Percentiles rank a stretch among this genome's conserved stretches.
These are phyloP conservation scores for Lipophrys pholis DNA, from an alignment of 2,113 vertebrate species.

Conservation along the genomic window DNA sequence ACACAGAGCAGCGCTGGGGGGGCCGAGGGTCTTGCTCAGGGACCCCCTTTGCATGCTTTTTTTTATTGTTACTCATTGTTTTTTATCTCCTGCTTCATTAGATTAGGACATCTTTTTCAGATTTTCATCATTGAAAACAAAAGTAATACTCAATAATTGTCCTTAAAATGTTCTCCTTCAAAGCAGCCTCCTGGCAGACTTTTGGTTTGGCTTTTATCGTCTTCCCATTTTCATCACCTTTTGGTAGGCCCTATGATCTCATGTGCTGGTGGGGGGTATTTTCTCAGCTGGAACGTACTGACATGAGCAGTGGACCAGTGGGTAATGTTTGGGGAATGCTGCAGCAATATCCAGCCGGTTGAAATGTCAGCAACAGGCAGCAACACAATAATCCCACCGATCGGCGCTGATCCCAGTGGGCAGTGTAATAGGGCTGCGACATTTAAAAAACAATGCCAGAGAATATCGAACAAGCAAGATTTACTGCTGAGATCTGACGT, in stretches of 20 bases:
- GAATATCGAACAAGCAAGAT: slow-evolving; percentile 60
- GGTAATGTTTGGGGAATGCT: slow-evolving; percentile 61
- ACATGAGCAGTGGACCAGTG: slow-evolving; percentile 45
- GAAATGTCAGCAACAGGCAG: slow-evolving; percentile 81
- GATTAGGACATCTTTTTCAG: too few relatives aligned
- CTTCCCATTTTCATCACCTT: background rate
- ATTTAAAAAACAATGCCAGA: slow-evolving; percentile 73
- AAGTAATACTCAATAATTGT: too few relatives aligned
- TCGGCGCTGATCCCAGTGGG: slow-evolving; percentile 66
- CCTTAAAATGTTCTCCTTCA: too few relatives aligned
- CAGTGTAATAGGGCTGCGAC: slow-evolving; percentile 73
- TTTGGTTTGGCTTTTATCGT: background rate
- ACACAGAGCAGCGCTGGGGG: too few relatives aligned
- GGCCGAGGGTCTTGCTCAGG: too few relatives aligned
- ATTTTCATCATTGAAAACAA: too few relatives aligned
- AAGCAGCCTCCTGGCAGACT: too few relatives aligned
- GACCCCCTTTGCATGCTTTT: too few relatives aligned
- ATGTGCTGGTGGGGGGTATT: slow-evolving; percentile 10
- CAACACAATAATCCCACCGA: slow-evolving; percentile 70
- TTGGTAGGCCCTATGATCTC: slow-evolving; percentile 18
- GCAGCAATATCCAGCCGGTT: slow-evolving; percentile 64
- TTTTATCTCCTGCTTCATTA: too few relatives aligned
- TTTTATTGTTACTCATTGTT: too few relatives aligned
- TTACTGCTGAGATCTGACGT: slow-evolving; percentile 38
- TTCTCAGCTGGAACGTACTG: slow-evolving; percentile 43